A percentile compares a stretch with the other conserved stretches of the same genome.
Conservation (phyloP, 2,113 vertebrate genomes). For the Actinemys pallida region DNA sequence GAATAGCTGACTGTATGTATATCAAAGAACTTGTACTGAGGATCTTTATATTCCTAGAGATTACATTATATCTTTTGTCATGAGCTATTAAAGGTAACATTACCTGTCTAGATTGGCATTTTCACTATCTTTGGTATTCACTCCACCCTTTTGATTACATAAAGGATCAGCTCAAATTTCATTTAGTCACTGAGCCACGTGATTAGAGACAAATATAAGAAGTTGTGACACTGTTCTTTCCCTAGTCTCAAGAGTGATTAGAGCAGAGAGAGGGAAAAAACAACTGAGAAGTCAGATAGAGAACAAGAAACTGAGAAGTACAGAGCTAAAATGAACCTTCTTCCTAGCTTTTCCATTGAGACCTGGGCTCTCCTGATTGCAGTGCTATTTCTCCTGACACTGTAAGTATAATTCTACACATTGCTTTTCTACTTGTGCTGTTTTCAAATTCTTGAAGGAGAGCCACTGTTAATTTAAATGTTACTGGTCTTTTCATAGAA, state of each 20-base stretch:
- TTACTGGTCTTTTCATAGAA: not conserved
- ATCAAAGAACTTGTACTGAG: not conserved
- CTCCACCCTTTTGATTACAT: not conserved
- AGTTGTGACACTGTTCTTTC: rapidly evolving
- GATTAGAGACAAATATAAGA: not conserved
- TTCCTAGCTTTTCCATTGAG: slow-evolving; percentile 35
- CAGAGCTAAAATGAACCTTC: slow-evolving; percentile 46
- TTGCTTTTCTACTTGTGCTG: not conserved
- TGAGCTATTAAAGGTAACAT: not conserved
- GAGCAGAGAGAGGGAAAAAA: not conserved
- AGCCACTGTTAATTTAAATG: not conserved
- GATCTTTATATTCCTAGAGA: not conserved
- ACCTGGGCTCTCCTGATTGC: slow-evolving; percentile 58
- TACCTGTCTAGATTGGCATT: not conserved
- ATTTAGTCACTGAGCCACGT: not conserved
- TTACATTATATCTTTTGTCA: not conserved
- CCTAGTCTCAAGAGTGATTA: not conserved
- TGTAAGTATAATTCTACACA: slow-evolving; percentile 43
- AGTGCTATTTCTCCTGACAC: not conserved
- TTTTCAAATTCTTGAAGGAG: not conserved
- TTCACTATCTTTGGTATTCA: not conserved
- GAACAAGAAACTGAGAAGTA: not conserved
- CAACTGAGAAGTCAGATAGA: not conserved
- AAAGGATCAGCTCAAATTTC: not conserved
- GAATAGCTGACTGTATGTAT: not conserved